Evolutionary conservation across 2,888 invertebrate genomes (phyloP).

Genomic region (Drosophila algonquin): DNA sequence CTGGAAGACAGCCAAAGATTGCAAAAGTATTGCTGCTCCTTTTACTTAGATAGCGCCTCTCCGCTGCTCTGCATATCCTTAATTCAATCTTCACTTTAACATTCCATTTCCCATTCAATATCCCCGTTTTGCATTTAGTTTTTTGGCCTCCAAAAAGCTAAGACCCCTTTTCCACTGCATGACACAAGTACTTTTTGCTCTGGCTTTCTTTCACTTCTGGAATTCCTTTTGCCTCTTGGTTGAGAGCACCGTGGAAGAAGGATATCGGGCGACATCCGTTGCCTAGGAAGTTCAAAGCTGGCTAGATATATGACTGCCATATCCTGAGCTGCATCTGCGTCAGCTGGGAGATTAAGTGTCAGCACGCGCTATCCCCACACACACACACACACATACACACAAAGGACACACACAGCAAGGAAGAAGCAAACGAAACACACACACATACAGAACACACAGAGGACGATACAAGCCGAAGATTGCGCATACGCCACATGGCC

Average conservation of each 20-base stretch:
- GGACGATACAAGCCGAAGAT: constrained; percentile 50
- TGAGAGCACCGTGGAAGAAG: constrained; percentile 15
- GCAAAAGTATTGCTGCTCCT: neutral
- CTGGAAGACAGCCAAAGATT: neutral
- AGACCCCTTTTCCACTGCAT: constrained; percentile 16
- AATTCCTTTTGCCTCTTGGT: constrained; percentile 4
- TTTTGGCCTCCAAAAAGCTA: neutral
- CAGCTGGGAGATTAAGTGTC: constrained; percentile 76
- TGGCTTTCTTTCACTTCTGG: neutral
- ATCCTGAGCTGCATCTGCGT: constrained; percentile 74
- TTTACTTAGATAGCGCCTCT: neutral
- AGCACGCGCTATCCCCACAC: constrained; percentile 50
- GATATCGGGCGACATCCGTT: constrained; percentile 44
- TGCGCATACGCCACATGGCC: constrained; percentile 71
- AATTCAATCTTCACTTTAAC: neutral
- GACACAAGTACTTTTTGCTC: constrained; percentile 5
- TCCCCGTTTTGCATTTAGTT: constrained; percentile 21
- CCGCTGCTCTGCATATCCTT: neutral
- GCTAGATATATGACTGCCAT: constrained; percentile 68
- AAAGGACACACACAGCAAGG: constrained; percentile 4
- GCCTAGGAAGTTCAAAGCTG: constrained; percentile 43
- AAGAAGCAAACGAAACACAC: constrained; percentile 6
- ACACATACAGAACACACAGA: neutral
- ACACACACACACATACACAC: constrained; percentile 23
- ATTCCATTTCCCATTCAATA: constrained; percentile 19